These are phyloP conservation scores for Nephrotoma appendiculata DNA, from an alignment of 2,888 invertebrate species.

Conservation along the genomic window DNA sequence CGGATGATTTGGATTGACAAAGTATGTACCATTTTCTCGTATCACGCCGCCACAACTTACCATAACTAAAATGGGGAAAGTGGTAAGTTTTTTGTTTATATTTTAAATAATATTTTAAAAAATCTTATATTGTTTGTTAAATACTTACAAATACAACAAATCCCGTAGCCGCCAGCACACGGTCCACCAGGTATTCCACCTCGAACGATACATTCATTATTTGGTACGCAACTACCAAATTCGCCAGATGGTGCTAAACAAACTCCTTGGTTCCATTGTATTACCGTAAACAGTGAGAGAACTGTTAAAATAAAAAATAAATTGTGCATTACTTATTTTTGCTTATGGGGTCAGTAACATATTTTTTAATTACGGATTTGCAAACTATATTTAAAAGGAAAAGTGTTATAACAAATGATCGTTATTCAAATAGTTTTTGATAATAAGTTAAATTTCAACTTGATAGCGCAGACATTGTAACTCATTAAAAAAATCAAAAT, in stretches of 20 bases:
- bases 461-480: too few relatives aligned
- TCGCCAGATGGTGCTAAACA: conserved; percentile 65
- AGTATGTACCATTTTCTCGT: conserved; percentile 71
- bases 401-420: too few relatives aligned
- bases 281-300: conserved; percentile 63
- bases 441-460: too few relatives aligned
- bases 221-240: conserved; percentile 64
- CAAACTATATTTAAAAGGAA: too few relatives aligned
- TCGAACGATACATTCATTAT: conserved; percentile 50
- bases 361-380: too few relatives aligned
- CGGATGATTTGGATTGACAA: conserved; percentile 73
- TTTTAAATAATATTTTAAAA: neutral
- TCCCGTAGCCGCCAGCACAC: conserved; percentile 46
- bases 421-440: too few relatives aligned
- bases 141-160: conserved; percentile 30
- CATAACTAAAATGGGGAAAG: conserved; percentile 41
- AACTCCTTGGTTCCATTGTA: conserved; percentile 61
- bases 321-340: neutral
- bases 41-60: conserved; percentile 65
- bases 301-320: conserved; percentile 37
- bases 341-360: too few relatives aligned
- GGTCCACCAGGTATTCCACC: conserved; percentile 63
- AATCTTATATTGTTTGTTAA: neutral
- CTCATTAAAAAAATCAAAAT: too few relatives aligned
- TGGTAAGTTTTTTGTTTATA: neutral